These are phyloP conservation scores for Eupithecia centaureata DNA, from an alignment of 2,888 invertebrate species.

Conservation along the genomic window DNA sequence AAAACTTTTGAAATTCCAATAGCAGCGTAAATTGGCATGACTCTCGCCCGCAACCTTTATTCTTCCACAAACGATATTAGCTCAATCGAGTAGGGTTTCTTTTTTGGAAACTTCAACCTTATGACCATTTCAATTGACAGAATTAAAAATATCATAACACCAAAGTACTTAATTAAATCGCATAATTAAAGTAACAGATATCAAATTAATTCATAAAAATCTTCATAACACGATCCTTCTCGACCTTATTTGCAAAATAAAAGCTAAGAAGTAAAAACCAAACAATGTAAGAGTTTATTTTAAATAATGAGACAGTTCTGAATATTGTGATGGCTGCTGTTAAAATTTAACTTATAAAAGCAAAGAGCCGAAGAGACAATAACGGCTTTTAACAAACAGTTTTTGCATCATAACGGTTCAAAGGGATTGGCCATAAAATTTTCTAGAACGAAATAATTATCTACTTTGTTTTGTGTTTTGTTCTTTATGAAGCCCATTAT, in stretches of 20 bases:
- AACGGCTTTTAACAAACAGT: constrained; percentile 22
- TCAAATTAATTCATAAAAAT: background rate
- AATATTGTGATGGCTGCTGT: background rate
- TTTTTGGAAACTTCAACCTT: too few relatives aligned
- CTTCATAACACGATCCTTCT: background rate
- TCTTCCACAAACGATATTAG: too few relatives aligned
- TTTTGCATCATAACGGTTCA: constrained; percentile 49
- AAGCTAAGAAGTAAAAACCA: background rate
- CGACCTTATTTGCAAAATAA: background rate
- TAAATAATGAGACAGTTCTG: background rate
- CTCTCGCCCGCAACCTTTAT: too few relatives aligned
- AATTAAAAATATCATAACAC: too few relatives aligned
- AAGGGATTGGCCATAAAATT: constrained; percentile 51
- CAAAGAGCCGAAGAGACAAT: background rate
- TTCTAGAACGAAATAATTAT: constrained; percentile 56
- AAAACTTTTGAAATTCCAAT: too few relatives aligned
- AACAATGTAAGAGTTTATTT: background rate
- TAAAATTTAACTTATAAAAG: background rate
- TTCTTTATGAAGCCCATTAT: constrained; percentile 45
- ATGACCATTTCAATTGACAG: too few relatives aligned
- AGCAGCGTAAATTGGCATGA: too few relatives aligned
- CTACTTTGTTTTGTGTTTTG: constrained; percentile 47
- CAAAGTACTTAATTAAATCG: background rate
- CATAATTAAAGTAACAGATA: background rate
- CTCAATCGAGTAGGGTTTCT: too few relatives aligned